Evolutionary conservation across 2,888 invertebrate genomes (phyloP), one percentile per base, ranked within the genome.

Genomic region (Eulithis prunata): DNA sequence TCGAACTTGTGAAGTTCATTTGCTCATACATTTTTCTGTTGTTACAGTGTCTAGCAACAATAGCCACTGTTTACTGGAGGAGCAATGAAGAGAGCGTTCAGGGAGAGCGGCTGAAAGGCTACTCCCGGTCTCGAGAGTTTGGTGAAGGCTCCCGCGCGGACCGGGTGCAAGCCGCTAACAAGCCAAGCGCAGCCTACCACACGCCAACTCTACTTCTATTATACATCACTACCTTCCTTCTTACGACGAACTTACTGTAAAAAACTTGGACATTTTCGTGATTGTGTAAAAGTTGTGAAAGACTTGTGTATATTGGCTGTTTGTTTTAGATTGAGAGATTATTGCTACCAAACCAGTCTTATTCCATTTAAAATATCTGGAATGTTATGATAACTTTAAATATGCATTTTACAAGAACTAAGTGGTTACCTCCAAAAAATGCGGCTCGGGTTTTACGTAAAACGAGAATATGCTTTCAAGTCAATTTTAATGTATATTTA

Each of bases 71-170:
- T 53, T 97, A 97, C 89, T 96, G 96, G 96, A 94, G 96, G 76
- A 97, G 96, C 85, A 97, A 97, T 89, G 97, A 97, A 86, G 97
- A 97, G 85, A 97, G 97, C 80, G 97, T 97, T 58, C 96, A 97
- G 86, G 96, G 97, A 45, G 95, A 95, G 76, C 94, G 95, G 77
- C 94, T 95, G 79, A 95, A 95, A 81, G 96, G 96, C 59, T 96
- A 97, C 72, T 96, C 96, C 55, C 96, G 97, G 84, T 97, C 97
- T 73, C 94, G 97, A 66, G 97, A 96, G 83, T 95, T 96, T 63
- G 95, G 94, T 7, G 94, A 94, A 68, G 94, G 95, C 61, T 96
- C 97, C 73, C 94, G 96, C 68, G 96, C 96, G 3, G 96, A 96
- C 86, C 92, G 96, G 70, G 96, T 96, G 73, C 96, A 96, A 85